Evolutionary conservation across 2,797 vertebrate species (phyloP).

Genomic region (Notolepis coatsorum): DNA sequence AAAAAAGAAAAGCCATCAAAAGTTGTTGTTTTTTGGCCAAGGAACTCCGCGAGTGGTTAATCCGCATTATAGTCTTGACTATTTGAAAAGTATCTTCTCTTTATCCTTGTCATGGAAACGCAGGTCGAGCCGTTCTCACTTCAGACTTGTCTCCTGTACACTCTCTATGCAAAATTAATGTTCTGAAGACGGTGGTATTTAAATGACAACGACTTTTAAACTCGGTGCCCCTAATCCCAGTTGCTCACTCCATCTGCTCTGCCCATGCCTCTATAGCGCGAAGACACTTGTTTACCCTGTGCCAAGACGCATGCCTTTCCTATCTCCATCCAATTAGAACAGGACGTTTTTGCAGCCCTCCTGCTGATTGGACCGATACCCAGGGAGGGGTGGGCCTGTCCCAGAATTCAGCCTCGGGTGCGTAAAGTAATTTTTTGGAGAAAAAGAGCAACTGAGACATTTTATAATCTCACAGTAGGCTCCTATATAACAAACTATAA

Average conservation of each 20-base stretch:
- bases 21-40: constrained; percentile 62
- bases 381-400: constrained; percentile 82
- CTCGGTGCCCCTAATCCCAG: constrained; percentile 14
- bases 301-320: constrained; percentile 84
- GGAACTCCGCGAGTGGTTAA: constrained; percentile 53
- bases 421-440: constrained; percentile 52
- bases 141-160: constrained; percentile 34
- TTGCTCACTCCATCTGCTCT: constrained; percentile 50
- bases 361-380: constrained; percentile 89
- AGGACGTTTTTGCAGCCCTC: constrained; percentile 79
- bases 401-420: constrained; percentile 68
- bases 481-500: too few relatives aligned
- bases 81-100: constrained; percentile 38
- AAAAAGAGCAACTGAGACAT: constrained; percentile 12
- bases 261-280: constrained; percentile 77
- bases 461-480: too few relatives aligned
- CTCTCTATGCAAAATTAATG: constrained; percentile 13
- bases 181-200: constrained; percentile 7
- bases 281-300: constrained; percentile 89
- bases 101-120: constrained; percentile 26
- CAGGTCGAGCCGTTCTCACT: neutral
- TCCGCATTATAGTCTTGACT: constrained; percentile 56
- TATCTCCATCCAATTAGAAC: constrained; percentile 89
- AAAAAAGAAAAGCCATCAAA: constrained; percentile 49
- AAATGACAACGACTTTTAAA: constrained; percentile 10